Conservation (phyloP, 2,113 vertebrate species). For the Buteo buteo region DNA sequence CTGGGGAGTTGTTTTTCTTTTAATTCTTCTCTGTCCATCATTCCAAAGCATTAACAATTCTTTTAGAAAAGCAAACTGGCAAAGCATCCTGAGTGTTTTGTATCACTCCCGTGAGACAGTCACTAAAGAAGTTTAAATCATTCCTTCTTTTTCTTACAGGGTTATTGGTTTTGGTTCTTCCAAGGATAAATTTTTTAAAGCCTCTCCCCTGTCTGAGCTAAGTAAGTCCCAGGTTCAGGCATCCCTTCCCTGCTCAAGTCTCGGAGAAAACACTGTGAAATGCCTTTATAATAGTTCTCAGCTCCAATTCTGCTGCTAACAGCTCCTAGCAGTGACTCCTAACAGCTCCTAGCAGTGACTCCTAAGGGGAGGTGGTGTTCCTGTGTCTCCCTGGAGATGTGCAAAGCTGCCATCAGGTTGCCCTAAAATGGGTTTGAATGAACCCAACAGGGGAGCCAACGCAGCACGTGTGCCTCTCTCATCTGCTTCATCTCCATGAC, state of each 20-base stretch:
- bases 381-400: background rate
- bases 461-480: background rate
- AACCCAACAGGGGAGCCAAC: background rate
- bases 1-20: slow-evolving; percentile 31
- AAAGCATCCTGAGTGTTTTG: slow-evolving; percentile 5
- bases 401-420: background rate
- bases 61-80: slow-evolving; percentile 45
- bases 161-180: background rate
- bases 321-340: background rate
- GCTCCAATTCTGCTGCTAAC: background rate
- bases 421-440: background rate
- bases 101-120: background rate
- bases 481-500: background rate
- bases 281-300: background rate
- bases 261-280: background rate
- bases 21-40: slow-evolving; percentile 19
- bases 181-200: slow-evolving; percentile 1
- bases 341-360: background rate
- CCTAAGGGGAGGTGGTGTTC: background rate
- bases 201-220: background rate
- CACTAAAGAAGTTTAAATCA: slow-evolving; percentile 38
- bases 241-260: background rate
- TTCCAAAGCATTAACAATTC: slow-evolving; percentile 15
- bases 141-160: background rate
- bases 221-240: background rate